Evolutionary conservation across 2,888 invertebrate species (phyloP).

Genomic region (Apodemia duryi): DNA sequence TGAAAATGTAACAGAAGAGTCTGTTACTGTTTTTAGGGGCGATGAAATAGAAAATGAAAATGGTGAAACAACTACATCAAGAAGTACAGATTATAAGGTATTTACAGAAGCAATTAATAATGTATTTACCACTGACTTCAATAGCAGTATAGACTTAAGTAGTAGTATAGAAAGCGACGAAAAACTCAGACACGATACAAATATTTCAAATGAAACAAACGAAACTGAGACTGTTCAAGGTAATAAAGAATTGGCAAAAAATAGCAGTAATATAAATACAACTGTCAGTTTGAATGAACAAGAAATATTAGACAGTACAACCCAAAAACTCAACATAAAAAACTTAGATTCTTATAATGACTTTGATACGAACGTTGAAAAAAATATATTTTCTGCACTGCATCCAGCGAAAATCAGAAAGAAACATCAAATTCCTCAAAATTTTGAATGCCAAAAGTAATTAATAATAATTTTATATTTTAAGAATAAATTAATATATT

Average conservation of each 20-base stretch:
- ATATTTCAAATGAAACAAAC: slow-evolving; percentile 34
- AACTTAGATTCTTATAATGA: slow-evolving; percentile 9
- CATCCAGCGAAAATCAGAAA: slow-evolving; percentile 56
- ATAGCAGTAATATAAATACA: neutral
- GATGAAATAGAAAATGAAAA: slow-evolving; percentile 30
- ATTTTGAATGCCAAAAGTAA: slow-evolving; percentile 69
- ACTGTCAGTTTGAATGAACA: neutral
- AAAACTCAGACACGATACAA: slow-evolving; percentile 29
- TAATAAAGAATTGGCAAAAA: neutral
- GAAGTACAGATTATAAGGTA: too few relatives aligned
- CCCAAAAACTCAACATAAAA: neutral
- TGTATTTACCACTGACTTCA: too few relatives aligned
- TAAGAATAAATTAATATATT: neutral
- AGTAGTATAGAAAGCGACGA: too few relatives aligned
- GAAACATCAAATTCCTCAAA: slow-evolving; percentile 47
- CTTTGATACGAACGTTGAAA: slow-evolving; percentile 35
- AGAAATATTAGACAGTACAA: neutral
- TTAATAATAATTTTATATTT: neutral
- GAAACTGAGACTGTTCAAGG: slow-evolving; percentile 9
- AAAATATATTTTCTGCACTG: slow-evolving; percentile 45
- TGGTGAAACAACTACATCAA: slow-evolving; percentile 14
- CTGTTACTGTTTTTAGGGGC: slow-evolving; percentile 28
- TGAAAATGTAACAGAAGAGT: slow-evolving; percentile 41
- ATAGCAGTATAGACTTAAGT: too few relatives aligned
- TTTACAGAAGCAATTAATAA: too few relatives aligned